Evolutionary conservation across 1,140 invertebrate genomes (phyloP), one percentile per base, ranked within the genome.

Genomic region (Drosophila persimilis): DNA sequence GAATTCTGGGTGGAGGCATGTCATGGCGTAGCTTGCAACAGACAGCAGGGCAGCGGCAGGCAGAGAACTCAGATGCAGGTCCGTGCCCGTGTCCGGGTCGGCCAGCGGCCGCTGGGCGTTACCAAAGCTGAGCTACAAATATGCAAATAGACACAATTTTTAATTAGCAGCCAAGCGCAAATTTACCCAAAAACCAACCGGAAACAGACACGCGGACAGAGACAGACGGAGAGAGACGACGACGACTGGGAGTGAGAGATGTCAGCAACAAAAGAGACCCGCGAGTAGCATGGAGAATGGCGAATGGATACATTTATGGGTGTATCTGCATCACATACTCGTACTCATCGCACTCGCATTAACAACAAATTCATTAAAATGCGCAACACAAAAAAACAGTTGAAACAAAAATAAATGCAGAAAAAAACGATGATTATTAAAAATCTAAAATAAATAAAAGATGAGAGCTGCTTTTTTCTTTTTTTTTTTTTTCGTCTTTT

Each of bases 371-470:
- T 86, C 81, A 86, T 86, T 86, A 86, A 88, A 86, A 86, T 86
- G 81, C 81, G 81, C 79, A 83, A 65, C 59, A 48, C 45, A 57
- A 66, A 66, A 77, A 57, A 51, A 56, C 54, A 66, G 45, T 45
- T 39, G 24, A 35, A 51, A 73, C 9, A 44, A 69, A 57, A 54
- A 56, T 62, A 65, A 26, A 64, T 20, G 45, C 44, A 43, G 2
- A 39, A 50, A 52, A 52, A 47, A 48, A 22, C 11, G 51, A 80
- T 86, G 74, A 86, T 86, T 86, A 86, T 86, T 86, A 86, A 86
- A 86, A 86, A 86, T 86, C 81, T 86, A 86, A 88, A 86, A 86
- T 86, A 86, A 86, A 86, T 86, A 86, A 86, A 77, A 86, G 83
- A 86, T 86, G 81, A 86, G 70, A 81, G 67, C 56, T 78, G 20